These are phyloP conservation scores for Polydesmus complanatus DNA, from an alignment of 2,888 invertebrate genomes.

Conservation along the genomic window DNA sequence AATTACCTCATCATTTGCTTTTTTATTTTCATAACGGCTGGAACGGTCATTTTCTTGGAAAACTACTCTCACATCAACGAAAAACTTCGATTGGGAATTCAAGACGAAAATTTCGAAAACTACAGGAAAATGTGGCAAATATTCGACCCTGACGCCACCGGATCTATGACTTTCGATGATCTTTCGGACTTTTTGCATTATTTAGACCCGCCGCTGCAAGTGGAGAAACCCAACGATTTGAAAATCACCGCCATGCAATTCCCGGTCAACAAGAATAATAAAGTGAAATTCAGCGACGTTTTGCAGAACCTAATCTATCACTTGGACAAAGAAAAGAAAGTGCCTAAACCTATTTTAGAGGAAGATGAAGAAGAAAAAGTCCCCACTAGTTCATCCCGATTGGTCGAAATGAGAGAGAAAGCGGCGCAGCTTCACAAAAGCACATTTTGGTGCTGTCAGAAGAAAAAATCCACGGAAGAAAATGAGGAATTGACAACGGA, in stretches of 20 bases:
- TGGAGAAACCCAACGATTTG: not conserved
- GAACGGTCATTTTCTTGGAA: slow-evolving; percentile 8
- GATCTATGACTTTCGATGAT: not conserved
- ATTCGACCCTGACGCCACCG: slow-evolving; percentile 6
- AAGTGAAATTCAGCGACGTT: slow-evolving; percentile 2
- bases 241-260: not conserved
- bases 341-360: not conserved
- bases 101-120: slow-evolving; percentile 2
- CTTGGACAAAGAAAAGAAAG: not conserved
- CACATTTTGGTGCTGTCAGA: no score
- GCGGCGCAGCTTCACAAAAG: no score
- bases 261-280: slow-evolving; percentile 3
- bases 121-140: slow-evolving; percentile 5
- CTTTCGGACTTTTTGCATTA: slow-evolving; percentile 3
- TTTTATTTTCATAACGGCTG: not conserved
- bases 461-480: no score
- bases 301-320: not conserved
- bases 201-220: slow-evolving; percentile 1
- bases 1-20: not conserved
- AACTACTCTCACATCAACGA: not conserved
- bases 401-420: no score
- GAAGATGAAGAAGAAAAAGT: not conserved
- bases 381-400: no score
- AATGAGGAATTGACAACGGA: no score
- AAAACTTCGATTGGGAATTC: slow-evolving; percentile 1